A percentile compares a stretch with the other conserved stretches of the same genome.
phyloP scores from a whole-genome alignment of 2,888 invertebrate genomes.

The Prosopocoilus inquinatus region DNA sequence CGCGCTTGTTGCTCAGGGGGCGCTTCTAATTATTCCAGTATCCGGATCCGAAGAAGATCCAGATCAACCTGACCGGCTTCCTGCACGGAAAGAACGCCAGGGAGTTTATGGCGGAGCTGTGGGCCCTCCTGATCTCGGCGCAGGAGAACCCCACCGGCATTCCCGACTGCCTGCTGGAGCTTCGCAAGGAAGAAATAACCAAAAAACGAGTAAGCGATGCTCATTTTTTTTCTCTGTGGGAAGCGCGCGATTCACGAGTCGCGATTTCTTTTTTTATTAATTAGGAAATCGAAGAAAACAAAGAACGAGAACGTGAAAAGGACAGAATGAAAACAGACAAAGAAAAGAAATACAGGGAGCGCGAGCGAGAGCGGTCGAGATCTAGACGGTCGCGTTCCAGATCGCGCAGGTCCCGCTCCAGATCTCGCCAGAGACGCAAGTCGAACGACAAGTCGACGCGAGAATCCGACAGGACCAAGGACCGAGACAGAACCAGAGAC shows the following conservation, averaged over 20 bases:
- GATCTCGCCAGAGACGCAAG: conserved; percentile 34
- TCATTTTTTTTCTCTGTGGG: neutral
- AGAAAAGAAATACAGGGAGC: conserved; percentile 53
- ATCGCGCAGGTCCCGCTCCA: conserved; percentile 37
- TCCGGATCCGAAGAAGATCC: conserved; percentile 98
- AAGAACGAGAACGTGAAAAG: conserved; percentile 53
- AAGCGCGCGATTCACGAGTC: neutral
- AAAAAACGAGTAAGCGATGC: conserved; percentile 69
- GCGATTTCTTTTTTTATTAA: neutral
- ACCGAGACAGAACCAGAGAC: conserved; percentile 24
- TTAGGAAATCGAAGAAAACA: conserved; percentile 51
- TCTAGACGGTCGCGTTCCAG: conserved; percentile 38
- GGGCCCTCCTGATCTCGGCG: conserved; percentile 92
- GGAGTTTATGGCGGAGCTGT: conserved; percentile 96
- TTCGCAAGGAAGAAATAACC: conserved; percentile 95
- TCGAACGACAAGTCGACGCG: conserved; percentile 32
- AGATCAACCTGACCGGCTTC: conserved; percentile 99
- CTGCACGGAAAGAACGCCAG: conserved; percentile 96
- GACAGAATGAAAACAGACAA: conserved; percentile 48
- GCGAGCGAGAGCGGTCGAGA: conserved; percentile 44
- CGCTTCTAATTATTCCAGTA: conserved; percentile 63
- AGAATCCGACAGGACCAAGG: conserved; percentile 32
- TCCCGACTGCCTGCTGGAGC: conserved; percentile 89
- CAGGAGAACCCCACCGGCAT: conserved; percentile 95
- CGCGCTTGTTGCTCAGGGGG: conserved; percentile 41